Conservation (phyloP, 2,888 invertebrate species). For the Metopia argyrocephala region DNA sequence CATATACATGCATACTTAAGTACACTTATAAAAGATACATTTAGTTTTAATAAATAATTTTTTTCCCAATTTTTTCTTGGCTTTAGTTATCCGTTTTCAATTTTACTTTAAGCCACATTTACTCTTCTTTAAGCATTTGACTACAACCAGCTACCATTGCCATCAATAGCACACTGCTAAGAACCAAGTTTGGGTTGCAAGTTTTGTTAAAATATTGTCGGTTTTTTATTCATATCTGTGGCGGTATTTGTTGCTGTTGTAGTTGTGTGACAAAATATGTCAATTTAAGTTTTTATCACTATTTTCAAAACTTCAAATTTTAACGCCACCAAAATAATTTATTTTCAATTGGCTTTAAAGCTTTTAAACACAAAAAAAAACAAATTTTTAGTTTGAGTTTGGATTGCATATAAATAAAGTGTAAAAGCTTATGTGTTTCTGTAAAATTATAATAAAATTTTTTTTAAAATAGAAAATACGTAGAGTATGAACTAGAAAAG, state of each 20-base stretch:
- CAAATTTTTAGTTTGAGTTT: neutral
- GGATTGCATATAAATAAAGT: too few species aligned
- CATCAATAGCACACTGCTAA: too few species aligned
- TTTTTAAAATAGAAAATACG: too few species aligned
- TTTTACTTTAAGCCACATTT: neutral
- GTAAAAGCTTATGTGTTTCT: too few species aligned
- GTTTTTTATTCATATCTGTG: too few species aligned
- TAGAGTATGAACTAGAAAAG: too few species aligned
- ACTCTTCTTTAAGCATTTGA: neutral
- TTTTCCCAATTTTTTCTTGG: neutral
- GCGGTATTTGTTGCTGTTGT: neutral
- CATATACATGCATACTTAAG: neutral
- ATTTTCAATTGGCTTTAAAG: neutral
- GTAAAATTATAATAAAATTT: too few species aligned
- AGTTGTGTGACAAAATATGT: neutral
- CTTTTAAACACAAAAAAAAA: neutral
- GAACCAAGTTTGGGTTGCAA: too few species aligned
- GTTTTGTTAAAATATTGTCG: too few species aligned
- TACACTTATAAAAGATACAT: neutral
- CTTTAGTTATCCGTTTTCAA: neutral
- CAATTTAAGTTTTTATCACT: conserved; percentile 3
- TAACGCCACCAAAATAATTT: neutral
- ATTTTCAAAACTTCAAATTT: conserved; percentile 27
- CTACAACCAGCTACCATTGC: neutral
- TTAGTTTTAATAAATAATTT: conserved; percentile 17